A percentile compares a stretch with the other conserved stretches of the same genome.
Conservation (phyloP, 2,113 vertebrate genomes). For the Ochotona princeps region DNA sequence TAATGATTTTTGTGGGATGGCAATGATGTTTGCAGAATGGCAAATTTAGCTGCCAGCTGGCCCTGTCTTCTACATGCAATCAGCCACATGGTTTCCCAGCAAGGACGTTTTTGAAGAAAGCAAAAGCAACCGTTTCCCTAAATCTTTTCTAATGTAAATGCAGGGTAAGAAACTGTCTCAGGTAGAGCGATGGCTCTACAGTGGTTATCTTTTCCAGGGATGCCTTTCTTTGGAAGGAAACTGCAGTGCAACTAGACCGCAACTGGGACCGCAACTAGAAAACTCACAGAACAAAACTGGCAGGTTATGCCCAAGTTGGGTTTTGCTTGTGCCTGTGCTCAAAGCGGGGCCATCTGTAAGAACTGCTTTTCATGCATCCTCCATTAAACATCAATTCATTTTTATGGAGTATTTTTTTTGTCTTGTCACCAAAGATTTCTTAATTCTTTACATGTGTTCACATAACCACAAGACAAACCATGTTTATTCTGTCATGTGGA, state of each 20-base stretch:
- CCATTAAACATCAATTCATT: slow-evolving; percentile 68
- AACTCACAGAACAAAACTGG: neutral
- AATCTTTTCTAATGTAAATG: slow-evolving; percentile 38
- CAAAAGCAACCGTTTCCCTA: slow-evolving; percentile 1
- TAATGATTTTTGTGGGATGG: neutral
- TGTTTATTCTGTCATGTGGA: slow-evolving; percentile 74
- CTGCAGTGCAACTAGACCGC: too few species aligned
- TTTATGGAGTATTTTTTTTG: slow-evolving; percentile 69
- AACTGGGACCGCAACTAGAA: neutral
- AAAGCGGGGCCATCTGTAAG: neutral
- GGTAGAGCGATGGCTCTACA: neutral
- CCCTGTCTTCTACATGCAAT: neutral
- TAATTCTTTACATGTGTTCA: slow-evolving; percentile 79
- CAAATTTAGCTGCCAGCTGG: neutral
- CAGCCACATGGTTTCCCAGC: neutral
- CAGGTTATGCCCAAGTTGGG: neutral
- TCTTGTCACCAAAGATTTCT: slow-evolving; percentile 76
- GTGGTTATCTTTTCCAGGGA: slow-evolving; percentile 38
- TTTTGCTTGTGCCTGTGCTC: slow-evolving; percentile 46
- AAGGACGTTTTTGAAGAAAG: neutral
- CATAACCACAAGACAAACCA: slow-evolving; percentile 59
- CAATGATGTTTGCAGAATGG: neutral
- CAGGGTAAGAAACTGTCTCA: neutral
- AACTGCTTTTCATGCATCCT: slow-evolving; percentile 7
- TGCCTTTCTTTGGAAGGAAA: slow-evolving; percentile 2